These are phyloP conservation scores for Rhinogobio ventralis DNA, from an alignment of 2,797 vertebrate genomes.

Conservation along the genomic window DNA sequence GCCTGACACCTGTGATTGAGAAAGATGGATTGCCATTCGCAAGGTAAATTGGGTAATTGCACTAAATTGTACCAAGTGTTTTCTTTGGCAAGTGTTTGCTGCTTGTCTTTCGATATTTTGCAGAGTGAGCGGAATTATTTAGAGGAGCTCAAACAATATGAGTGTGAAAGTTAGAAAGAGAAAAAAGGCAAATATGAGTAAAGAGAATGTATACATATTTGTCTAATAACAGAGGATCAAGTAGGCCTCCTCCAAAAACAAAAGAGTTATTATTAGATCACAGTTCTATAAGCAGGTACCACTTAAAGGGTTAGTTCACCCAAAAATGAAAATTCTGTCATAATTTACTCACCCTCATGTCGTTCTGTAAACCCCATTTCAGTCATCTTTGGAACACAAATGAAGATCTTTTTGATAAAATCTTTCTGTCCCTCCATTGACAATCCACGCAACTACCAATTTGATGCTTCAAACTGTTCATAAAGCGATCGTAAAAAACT, in stretches of 20 bases:
- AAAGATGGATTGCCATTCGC: slow-evolving; percentile 61
- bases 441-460: too few species aligned
- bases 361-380: background rate
- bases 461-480: too few species aligned
- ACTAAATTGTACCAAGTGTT: slow-evolving; percentile 45
- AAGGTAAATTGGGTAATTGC: slow-evolving; percentile 58
- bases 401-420: background rate
- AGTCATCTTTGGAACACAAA: background rate
- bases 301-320: too few species aligned
- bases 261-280: too few species aligned
- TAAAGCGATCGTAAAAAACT: too few species aligned
- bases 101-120: slow-evolving; percentile 28
- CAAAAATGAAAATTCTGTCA: too few species aligned
- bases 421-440: too few species aligned
- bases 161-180: background rate
- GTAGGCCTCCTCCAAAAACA: background rate
- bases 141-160: background rate
- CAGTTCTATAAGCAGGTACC: too few species aligned
- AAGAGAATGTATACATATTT: background rate
- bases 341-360: too few species aligned
- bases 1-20: slow-evolving; percentile 56
- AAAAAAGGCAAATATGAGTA: background rate
- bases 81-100: slow-evolving; percentile 48
- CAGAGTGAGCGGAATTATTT: background rate
- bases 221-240: background rate